phyloP scores from a whole-genome alignment of 2,113 vertebrate genomes.

The Sula dactylatra region DNA sequence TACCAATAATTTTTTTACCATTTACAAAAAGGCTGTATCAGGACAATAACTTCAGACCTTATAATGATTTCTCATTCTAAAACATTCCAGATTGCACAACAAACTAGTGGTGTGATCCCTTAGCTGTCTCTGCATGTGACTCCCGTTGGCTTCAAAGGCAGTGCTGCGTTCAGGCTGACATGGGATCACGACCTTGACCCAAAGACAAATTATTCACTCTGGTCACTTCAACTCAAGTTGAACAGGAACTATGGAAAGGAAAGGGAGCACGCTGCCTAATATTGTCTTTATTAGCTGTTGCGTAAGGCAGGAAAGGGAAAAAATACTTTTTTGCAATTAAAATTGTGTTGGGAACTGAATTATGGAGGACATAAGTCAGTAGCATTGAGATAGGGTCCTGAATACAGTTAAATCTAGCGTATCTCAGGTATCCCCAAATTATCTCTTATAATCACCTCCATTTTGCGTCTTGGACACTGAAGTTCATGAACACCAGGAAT shows the following conservation, averaged over 20 bases:
- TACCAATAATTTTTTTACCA: neutral
- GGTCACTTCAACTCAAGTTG: neutral
- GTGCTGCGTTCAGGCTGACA: neutral
- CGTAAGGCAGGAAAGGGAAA: neutral
- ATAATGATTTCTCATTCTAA: neutral
- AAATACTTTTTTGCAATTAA: neutral
- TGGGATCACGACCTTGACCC: neutral
- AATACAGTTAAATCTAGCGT: neutral
- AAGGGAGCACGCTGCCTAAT: neutral
- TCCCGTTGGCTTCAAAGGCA: neutral
- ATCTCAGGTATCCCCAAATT: neutral
- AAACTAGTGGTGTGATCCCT: neutral
- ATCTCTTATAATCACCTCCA: neutral
- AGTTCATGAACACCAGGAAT: neutral
- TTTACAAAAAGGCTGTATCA: neutral
- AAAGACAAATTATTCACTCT: neutral
- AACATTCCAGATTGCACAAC: neutral
- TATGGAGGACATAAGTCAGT: neutral
- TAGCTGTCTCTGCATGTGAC: neutral
- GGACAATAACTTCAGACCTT: neutral
- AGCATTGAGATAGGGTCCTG: neutral
- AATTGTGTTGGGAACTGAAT: neutral
- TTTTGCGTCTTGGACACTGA: neutral
- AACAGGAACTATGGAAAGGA: neutral
- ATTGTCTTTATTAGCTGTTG: neutral